Percentiles rank a stretch among this genome's conserved stretches.
phyloP scores from a whole-genome alignment of 30 jellyfish, hydroid and myxozoan genomes.

The Clytia hemisphaerica region DNA sequence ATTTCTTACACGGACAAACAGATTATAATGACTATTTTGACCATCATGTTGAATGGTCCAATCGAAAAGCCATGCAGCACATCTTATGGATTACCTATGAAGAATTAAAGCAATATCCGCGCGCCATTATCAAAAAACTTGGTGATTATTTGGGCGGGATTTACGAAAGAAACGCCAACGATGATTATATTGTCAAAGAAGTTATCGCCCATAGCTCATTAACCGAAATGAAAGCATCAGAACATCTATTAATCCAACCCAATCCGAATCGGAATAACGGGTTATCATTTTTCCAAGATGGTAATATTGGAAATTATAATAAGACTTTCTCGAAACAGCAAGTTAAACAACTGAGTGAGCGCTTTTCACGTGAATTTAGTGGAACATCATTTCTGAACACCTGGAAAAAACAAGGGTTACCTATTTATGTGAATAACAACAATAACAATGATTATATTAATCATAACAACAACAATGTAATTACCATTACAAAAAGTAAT shows the following conservation, averaged over 20 bases:
- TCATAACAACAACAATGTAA: too few species aligned
- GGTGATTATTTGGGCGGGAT: conserved; percentile 29
- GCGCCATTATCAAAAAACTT: conserved; percentile 22
- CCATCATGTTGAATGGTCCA: conserved; percentile 21
- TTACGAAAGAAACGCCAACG: conserved; percentile 22
- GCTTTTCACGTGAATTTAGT: not conserved
- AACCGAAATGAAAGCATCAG: conserved; percentile 16
- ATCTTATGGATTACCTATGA: conserved; percentile 29
- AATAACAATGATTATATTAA: too few species aligned
- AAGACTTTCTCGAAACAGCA: conserved; percentile 8
- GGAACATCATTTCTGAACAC: not conserved
- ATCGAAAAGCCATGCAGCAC: conserved; percentile 6
- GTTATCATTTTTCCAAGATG: conserved; percentile 15
- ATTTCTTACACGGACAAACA: conserved; percentile 32
- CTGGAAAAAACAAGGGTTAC: conserved; percentile 1
- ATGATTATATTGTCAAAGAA: conserved; percentile 13
- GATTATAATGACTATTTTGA: conserved; percentile 32
- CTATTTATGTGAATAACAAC: too few species aligned
- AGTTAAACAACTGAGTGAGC: not conserved
- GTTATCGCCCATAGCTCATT: conserved; percentile 4
- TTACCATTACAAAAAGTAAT: too few species aligned
- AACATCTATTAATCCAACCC: conserved; percentile 10
- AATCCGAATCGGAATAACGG: conserved; percentile 35
- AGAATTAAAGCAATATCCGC: conserved; percentile 16
- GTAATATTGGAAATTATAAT: conserved; percentile 8